These are phyloP conservation scores for Nephrotoma appendiculata DNA, from an alignment of 2,888 invertebrate species.

Conservation along the genomic window DNA sequence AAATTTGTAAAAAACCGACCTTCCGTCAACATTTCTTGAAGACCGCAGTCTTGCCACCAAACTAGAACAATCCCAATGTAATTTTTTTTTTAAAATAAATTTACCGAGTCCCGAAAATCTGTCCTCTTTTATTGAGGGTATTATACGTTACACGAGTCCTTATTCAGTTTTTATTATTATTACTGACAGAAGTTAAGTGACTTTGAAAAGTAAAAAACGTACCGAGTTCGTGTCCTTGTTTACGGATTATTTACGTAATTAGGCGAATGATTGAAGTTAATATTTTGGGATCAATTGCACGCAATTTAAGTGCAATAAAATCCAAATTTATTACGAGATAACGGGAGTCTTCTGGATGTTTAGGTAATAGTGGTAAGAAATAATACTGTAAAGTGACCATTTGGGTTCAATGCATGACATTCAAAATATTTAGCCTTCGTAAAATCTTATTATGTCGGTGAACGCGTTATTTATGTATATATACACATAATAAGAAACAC, in stretches of 20 bases:
- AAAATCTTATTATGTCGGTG: neutral
- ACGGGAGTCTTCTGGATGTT: neutral
- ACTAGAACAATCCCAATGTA: neutral
- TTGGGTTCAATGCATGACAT: neutral
- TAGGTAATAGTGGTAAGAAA: neutral
- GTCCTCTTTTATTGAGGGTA: neutral
- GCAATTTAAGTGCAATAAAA: neutral
- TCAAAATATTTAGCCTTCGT: neutral
- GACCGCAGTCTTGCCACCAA: neutral
- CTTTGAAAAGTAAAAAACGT: neutral
- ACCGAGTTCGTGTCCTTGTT: neutral
- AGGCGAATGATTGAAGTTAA: neutral
- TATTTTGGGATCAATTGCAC: neutral
- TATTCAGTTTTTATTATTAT: neutral
- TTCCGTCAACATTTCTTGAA: neutral
- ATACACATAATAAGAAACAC: neutral
- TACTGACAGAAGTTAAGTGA: neutral
- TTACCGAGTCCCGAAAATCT: neutral
- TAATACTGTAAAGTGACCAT: neutral
- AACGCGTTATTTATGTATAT: neutral
- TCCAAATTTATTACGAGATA: neutral
- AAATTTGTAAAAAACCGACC: neutral
- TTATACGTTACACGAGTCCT: neutral
- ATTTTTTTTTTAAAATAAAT: neutral
- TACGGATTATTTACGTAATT: neutral